These are phyloP conservation scores for Berghia stephanieae DNA, from an alignment of 1,140 invertebrate genomes.

Conservation along the genomic window DNA sequence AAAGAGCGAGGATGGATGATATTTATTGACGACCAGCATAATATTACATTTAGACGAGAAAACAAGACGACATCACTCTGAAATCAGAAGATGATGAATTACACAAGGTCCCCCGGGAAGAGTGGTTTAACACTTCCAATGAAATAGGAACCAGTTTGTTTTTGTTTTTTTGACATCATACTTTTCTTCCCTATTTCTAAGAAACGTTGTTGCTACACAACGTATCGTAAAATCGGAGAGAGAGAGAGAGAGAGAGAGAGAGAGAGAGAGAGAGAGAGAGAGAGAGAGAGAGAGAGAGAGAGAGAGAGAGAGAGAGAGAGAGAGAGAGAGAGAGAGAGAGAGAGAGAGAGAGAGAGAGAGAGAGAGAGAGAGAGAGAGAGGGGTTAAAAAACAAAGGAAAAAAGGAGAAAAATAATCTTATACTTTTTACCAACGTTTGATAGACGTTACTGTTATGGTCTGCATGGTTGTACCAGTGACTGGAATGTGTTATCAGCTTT, in stretches of 20 bases:
- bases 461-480: background rate
- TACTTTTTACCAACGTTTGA: background rate
- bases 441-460: background rate
- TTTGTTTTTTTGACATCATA: no score
- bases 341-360: background rate
- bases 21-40: no score
- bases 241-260: background rate
- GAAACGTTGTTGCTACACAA: no score
- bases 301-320: background rate
- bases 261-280: background rate
- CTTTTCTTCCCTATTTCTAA: no score
- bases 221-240: no score
- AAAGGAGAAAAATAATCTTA: background rate
- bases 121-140: no score
- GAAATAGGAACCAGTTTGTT: no score
- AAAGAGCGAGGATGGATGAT: no score
- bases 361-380: background rate
- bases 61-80: no score
- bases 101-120: no score
- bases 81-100: no score
- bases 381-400: background rate
- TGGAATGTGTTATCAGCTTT: background rate
- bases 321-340: background rate
- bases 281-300: background rate
- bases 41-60: no score